Evolutionary conservation across 2,797 vertebrate species (phyloP), one percentile per base, ranked within the genome.

Genomic region (Lycodopsis pacificus): DNA sequence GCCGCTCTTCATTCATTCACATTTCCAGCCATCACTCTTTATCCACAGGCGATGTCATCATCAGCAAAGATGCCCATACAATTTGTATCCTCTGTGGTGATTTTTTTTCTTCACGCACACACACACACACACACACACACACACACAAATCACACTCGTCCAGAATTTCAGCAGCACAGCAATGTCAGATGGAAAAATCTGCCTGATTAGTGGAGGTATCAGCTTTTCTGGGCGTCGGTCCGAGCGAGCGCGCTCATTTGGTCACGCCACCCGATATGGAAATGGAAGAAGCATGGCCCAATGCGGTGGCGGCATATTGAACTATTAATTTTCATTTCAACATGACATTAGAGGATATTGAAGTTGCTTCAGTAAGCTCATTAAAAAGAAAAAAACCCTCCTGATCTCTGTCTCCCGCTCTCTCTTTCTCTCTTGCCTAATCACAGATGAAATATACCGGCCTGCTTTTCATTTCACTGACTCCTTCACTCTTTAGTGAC

Each of bases 301-400:
- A 56, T 89, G 88, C 81, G 74, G 89, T 84, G 84, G 82, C 80
- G 49, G 88, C 79, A 83, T 92, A 94, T 92, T 94, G 93, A 94
- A 92, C 94, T 94, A 94, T 94, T 95, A 90, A 92, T 95, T 95
- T 95, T 96, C 93, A 95, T 95, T 95, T 95, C 93, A 93, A 92
- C 93, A 93, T 95, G 94, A 95, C 94, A 94, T 94, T 91, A 90
- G 85, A 93, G 93, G 92, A 94, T 94, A 94, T 94, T 92, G 93
- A 94, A 94, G 93, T 93, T 94, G 92, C 92, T 94, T 94, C 87
- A 89, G 91, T 91, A 91, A 90, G 90, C 93, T 95, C 90, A 92
- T 94, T 94, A 92, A 75, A 57, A 56, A 19, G 53, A 10, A 84
- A 69, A 72, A 71, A 86, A 84, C 80, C 90, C 79, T 85, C 82